phyloP scores from a whole-genome alignment of 2,797 vertebrate genomes.

The Octomys mimax region DNA sequence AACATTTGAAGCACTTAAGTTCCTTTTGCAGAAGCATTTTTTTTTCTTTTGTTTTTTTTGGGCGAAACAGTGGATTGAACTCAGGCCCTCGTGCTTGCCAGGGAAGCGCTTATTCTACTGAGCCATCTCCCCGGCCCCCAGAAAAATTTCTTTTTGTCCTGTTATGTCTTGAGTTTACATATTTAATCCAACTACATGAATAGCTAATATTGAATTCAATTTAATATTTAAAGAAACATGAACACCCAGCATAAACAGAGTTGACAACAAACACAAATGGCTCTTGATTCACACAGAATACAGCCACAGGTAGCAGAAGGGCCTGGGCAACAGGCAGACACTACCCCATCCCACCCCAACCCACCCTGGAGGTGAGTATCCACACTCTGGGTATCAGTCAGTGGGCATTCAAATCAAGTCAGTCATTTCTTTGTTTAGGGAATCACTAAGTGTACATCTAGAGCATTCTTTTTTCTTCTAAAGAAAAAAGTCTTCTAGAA shows the following conservation, averaged over 20 bases:
- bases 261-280: background rate
- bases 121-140: background rate
- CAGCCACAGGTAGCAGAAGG: background rate
- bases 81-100: no score
- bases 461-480: background rate
- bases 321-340: accelerated
- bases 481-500: background rate
- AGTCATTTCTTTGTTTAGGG: background rate
- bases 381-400: no score
- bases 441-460: background rate
- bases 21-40: background rate
- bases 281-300: background rate
- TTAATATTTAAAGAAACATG: slow-evolving; percentile 32
- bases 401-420: background rate
- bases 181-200: background rate
- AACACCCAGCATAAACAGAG: background rate
- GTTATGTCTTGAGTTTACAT: background rate
- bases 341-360: no score
- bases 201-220: background rate
- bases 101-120: no score
- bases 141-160: background rate
- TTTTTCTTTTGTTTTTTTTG: background rate
- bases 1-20: slow-evolving; percentile 5
- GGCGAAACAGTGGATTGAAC: no score
- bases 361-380: background rate